Percentiles rank a stretch among this genome's conserved stretches.
Evolutionary conservation across 1,140 invertebrate genomes (phyloP).

Genomic region (Drosophila sturtevanti): DNA sequence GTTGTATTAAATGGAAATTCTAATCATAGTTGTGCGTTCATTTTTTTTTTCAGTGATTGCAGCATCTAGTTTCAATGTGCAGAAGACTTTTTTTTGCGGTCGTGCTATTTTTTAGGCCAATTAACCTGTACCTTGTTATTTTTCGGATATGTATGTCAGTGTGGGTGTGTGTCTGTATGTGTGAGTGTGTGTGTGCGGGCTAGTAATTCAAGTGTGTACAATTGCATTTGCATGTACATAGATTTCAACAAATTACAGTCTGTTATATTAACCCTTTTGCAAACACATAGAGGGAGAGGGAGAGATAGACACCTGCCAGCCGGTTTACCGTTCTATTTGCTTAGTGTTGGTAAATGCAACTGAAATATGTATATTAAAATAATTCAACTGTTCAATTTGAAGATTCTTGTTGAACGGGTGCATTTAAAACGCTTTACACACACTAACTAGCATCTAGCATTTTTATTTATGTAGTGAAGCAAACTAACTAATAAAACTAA

Average conservation of each 20-base stretch:
- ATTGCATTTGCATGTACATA: slow-evolving; percentile 28
- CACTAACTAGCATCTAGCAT: too few relatives aligned
- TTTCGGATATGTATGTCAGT: slow-evolving; percentile 14
- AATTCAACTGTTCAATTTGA: not conserved
- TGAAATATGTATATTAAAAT: not conserved
- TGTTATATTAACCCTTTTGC: slow-evolving; percentile 21
- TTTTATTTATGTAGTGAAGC: not conserved
- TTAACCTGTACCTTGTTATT: slow-evolving; percentile 32
- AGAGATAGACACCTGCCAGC: not conserved
- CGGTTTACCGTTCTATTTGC: not conserved
- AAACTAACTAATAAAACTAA: slow-evolving; percentile 2
- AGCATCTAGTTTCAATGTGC: slow-evolving; percentile 14
- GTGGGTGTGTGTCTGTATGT: not conserved
- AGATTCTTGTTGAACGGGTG: not conserved
- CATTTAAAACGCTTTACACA: not conserved
- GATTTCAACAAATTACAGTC: slow-evolving; percentile 21
- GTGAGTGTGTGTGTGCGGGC: not conserved
- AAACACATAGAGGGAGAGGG: slow-evolving; percentile 8
- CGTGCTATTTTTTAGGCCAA: slow-evolving; percentile 42
- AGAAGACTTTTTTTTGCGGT: slow-evolving; percentile 22
- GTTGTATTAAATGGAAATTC: too few relatives aligned
- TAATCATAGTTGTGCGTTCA: not conserved
- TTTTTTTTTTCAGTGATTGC: not conserved
- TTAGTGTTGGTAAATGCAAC: not conserved
- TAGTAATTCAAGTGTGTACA: slow-evolving; percentile 34